phyloP scores from a whole-genome alignment of 2,113 vertebrate genomes.

The Madoqua kirkii region DNA sequence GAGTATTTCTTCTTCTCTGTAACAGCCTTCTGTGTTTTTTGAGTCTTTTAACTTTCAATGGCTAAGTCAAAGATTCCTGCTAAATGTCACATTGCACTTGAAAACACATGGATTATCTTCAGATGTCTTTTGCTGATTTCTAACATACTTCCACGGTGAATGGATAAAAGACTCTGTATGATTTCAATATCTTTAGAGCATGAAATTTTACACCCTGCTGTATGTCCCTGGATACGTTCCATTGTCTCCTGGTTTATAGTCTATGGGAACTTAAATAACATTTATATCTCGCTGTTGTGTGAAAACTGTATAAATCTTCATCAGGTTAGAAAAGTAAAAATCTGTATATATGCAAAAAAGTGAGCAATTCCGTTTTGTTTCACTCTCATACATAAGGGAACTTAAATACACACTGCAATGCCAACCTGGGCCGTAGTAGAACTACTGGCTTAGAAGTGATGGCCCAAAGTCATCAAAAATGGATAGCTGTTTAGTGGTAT shows the following conservation, averaged over 20 bases:
- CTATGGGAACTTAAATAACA: neutral
- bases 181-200: neutral
- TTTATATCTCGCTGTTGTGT: neutral
- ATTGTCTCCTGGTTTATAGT: neutral
- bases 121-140: neutral
- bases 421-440: neutral
- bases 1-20: neutral
- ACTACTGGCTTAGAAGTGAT: neutral
- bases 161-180: neutral
- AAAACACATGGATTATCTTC: neutral
- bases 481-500: conserved; percentile 29
- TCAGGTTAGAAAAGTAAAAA: neutral
- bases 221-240: neutral
- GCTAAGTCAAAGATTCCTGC: neutral
- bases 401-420: neutral
- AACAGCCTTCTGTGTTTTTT: neutral
- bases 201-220: neutral
- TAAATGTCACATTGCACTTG: neutral
- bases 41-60: neutral
- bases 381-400: neutral
- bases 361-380: neutral
- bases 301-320: neutral
- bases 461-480: conserved; percentile 17
- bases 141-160: neutral
- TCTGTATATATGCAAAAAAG: neutral